Percentiles rank a stretch among this genome's conserved stretches.
phyloP scores from a whole-genome alignment of 2,113 vertebrate genomes.

The Sebastes fasciatus region DNA sequence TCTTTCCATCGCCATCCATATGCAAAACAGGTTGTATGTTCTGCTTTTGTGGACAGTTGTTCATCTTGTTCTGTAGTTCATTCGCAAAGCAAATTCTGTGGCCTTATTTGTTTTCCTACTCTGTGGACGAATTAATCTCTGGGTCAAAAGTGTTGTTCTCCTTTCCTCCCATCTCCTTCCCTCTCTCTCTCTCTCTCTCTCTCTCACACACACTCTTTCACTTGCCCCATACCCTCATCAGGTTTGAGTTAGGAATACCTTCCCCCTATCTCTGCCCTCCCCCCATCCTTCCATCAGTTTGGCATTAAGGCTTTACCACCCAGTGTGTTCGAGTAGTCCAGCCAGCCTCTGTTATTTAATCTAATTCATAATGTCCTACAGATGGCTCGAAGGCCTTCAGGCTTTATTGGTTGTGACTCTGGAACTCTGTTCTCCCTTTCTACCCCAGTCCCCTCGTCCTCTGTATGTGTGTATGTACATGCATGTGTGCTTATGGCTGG shows the following conservation, averaged over 20 bases:
- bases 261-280: conserved; percentile 9
- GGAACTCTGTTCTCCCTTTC: neutral
- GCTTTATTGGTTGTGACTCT: conserved; percentile 44
- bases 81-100: conserved; percentile 7
- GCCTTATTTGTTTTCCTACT: neutral
- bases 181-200: neutral
- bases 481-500: neutral
- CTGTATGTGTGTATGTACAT: neutral
- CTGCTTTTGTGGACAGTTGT: neutral
- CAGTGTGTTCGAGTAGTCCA: conserved; percentile 22
- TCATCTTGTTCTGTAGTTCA: conserved; percentile 6
- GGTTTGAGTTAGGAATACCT: conserved; percentile 48
- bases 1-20: neutral
- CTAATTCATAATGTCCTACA: conserved; percentile 60
- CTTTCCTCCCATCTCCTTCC: neutral
- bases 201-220: neutral
- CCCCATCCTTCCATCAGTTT: conserved; percentile 58
- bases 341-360: conserved; percentile 44
- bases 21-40: neutral
- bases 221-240: conserved; percentile 10
- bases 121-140: conserved; percentile 16
- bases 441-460: neutral
- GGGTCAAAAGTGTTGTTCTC: conserved; percentile 18
- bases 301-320: conserved; percentile 59
- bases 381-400: conserved; percentile 53